Percentiles rank a stretch among this genome's conserved stretches.
These are phyloP conservation scores for Drosophila fungiperda DNA, from an alignment of 2,888 invertebrate species.

Conservation along the genomic window DNA sequence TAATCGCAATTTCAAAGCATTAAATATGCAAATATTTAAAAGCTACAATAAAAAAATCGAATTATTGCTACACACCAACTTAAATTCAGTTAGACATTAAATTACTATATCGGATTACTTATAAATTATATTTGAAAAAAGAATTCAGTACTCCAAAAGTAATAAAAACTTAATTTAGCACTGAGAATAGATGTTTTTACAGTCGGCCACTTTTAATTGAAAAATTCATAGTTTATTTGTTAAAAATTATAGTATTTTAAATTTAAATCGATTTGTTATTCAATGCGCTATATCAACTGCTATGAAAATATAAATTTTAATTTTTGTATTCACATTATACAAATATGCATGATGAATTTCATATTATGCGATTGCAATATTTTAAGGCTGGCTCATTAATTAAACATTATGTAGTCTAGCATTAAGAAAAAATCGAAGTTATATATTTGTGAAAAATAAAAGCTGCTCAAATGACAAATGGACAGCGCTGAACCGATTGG, in stretches of 20 bases:
- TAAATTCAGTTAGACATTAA: not conserved
- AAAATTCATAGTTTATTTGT: not conserved
- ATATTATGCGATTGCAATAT: slow-evolving; percentile 56
- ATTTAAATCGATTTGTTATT: not conserved
- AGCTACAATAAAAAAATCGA: not conserved
- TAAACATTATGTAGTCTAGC: slow-evolving; percentile 65
- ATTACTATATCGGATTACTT: too few species aligned
- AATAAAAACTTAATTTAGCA: not conserved
- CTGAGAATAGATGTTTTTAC: not conserved
- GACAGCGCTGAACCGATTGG: slow-evolving; percentile 51
- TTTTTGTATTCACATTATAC: slow-evolving; percentile 33
- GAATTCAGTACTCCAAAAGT: not conserved
- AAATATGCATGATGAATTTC: slow-evolving; percentile 42
- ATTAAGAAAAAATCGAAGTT: slow-evolving; percentile 44
- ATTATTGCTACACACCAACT: not conserved
- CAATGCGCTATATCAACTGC: not conserved
- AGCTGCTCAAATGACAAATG: slow-evolving; percentile 67
- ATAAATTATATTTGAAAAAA: not conserved
- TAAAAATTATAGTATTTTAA: not conserved
- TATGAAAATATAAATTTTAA: not conserved
- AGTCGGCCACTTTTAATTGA: not conserved
- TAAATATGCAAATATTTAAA: not conserved
- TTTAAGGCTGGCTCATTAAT: slow-evolving; percentile 68
- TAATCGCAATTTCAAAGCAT: not conserved
- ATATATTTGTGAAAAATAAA: slow-evolving; percentile 16